phyloP scores from a whole-genome alignment of 2,113 vertebrate species.

The Brachirus orientalis region DNA sequence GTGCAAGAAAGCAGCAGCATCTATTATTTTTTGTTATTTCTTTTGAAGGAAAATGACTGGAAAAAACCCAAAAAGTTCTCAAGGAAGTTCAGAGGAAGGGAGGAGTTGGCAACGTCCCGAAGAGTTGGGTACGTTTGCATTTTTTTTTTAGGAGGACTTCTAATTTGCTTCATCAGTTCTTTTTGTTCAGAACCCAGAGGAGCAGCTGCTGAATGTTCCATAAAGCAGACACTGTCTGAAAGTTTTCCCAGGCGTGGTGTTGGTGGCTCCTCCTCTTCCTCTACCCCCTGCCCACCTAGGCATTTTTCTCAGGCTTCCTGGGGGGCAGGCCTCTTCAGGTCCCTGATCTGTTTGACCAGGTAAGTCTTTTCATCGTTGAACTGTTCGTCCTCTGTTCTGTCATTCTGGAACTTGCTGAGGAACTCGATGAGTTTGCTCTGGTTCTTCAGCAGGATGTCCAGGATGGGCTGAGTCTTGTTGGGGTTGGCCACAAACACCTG shows the following conservation, averaged over 20 bases:
- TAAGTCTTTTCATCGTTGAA: conserved; percentile 99
- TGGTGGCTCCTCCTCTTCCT: conserved; percentile 43
- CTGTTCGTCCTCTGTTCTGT: conserved; percentile 96
- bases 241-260: conserved; percentile 49
- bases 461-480: conserved; percentile 96
- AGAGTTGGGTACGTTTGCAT: conserved; percentile 84
- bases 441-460: conserved; percentile 98
- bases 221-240: conserved; percentile 73
- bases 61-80: conserved; percentile 87
- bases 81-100: conserved; percentile 89
- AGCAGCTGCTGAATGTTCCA: conserved; percentile 86
- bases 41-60: conserved; percentile 67
- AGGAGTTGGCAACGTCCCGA: conserved; percentile 87
- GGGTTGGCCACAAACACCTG: conserved; percentile 97
- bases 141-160: conserved; percentile 78
- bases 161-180: conserved; percentile 47
- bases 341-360: conserved; percentile 98
- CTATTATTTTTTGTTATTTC: conserved; percentile 83
- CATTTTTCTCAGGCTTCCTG: conserved; percentile 88
- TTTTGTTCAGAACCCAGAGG: conserved; percentile 72
- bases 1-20: conserved; percentile 93
- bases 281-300: conserved; percentile 27
- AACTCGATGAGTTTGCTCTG: conserved; percentile 98
- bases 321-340: conserved; percentile 95
- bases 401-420: conserved; percentile 98